Percentiles rank a stretch among this genome's conserved stretches.
These are phyloP conservation scores for Turritopsis rubra DNA, from an alignment of 30 jellyfish, hydroid and myxozoan species.

Conservation along the genomic window DNA sequence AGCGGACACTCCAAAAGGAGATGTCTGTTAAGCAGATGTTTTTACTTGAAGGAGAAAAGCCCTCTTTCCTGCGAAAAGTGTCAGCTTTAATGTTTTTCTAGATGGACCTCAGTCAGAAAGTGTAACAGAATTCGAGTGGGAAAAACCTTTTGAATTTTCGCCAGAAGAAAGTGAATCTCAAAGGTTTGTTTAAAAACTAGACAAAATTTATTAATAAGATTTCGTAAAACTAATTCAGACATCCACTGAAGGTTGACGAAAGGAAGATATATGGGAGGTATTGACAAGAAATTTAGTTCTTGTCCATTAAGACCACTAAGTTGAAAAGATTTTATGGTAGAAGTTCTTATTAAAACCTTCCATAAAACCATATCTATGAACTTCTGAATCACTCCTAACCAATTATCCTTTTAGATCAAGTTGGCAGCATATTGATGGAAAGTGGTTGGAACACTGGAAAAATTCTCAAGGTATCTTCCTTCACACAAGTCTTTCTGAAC, in stretches of 20 bases:
- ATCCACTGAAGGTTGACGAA: too few species aligned
- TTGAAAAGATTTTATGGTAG: too few species aligned
- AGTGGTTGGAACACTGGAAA: constrained; percentile 69
- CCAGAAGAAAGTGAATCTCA: not conserved
- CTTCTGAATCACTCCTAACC: not conserved
- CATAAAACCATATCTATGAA: too few species aligned
- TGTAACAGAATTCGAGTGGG: not conserved
- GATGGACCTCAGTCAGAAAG: not conserved
- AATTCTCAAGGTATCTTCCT: constrained; percentile 24
- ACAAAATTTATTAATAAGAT: too few species aligned
- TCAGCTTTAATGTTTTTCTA: not conserved
- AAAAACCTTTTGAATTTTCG: not conserved
- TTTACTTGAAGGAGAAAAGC: too few species aligned
- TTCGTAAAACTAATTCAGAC: too few species aligned
- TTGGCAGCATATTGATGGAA: constrained; percentile 83
- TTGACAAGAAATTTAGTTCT: too few species aligned
- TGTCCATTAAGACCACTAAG: too few species aligned
- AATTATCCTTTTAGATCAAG: constrained; percentile 30
- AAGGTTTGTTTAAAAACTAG: not conserved
- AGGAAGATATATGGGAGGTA: too few species aligned
- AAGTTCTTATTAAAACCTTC: too few species aligned
- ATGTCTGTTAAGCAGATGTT: too few species aligned
- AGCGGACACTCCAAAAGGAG: too few species aligned
- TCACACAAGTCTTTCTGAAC: not conserved
- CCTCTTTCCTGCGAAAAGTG: not conserved